phyloP scores from a whole-genome alignment of 2,113 vertebrate genomes.

The Loxodonta africana region DNA sequence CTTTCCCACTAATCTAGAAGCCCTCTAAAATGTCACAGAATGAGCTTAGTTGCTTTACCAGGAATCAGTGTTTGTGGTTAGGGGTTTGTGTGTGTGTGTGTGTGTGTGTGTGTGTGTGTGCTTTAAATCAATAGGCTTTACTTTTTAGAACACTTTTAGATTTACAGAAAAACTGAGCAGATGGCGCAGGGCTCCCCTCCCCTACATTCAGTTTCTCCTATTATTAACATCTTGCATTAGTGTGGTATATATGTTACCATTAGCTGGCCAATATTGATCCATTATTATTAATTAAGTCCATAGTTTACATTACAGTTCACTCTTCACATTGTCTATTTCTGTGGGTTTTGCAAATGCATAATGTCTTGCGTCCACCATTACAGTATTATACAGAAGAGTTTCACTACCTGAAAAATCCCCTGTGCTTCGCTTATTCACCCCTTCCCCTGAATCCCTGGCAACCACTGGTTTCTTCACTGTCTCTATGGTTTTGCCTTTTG shows the following conservation, averaged over 20 bases:
- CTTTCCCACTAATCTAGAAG: constrained; percentile 56
- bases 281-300: background rate
- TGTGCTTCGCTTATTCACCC: background rate
- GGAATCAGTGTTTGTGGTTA: constrained; percentile 71
- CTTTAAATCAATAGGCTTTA: constrained; percentile 48
- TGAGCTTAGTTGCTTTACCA: constrained; percentile 77
- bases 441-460: background rate
- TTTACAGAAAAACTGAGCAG: constrained; percentile 54
- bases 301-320: background rate
- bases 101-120: too few species aligned
- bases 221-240: background rate
- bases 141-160: constrained; percentile 69
- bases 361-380: background rate
- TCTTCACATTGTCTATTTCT: background rate
- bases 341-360: background rate
- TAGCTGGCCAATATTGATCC: background rate
- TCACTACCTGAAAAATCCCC: background rate
- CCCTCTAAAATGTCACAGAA: constrained; percentile 73
- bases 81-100: background rate
- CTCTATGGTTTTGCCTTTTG: background rate
- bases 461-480: background rate
- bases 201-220: background rate
- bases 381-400: background rate
- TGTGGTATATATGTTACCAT: background rate
- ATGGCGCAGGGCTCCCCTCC: constrained; percentile 45